A percentile compares a stretch with the other conserved stretches of the same genome.
Evolutionary conservation across 2,888 invertebrate genomes (phyloP).

Genomic region (Pristionchus fissidentatus): DNA sequence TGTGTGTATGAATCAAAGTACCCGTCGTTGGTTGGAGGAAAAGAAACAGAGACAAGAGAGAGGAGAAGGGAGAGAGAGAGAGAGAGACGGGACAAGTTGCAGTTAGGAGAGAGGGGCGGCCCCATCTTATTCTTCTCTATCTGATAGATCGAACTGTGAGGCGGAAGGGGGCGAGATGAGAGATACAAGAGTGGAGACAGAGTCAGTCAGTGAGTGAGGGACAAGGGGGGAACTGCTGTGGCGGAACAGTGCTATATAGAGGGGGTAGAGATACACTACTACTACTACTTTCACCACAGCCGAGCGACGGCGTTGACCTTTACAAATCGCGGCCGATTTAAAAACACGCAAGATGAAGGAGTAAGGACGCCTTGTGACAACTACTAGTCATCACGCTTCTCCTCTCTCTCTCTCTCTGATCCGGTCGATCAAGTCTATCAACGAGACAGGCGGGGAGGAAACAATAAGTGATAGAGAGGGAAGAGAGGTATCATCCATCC

Average conservation of each 20-base stretch:
- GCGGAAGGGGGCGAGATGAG: not conserved
- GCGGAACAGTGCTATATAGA: too few species aligned
- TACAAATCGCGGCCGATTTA: too few species aligned
- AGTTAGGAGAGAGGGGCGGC: not conserved
- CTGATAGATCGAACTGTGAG: not conserved
- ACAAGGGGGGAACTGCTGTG: too few species aligned
- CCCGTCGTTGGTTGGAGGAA: conserved; percentile 19
- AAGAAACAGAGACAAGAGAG: conserved; percentile 12
- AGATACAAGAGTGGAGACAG: not conserved
- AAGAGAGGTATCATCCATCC: conserved; percentile 18
- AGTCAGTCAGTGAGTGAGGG: conserved; percentile 12
- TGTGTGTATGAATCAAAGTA: not conserved
- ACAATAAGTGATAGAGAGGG: conserved; percentile 1
- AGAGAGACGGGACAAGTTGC: conserved; percentile 34
- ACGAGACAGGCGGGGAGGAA: not conserved
- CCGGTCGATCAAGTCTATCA: not conserved
- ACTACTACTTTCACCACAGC: too few species aligned
- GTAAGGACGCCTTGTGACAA: too few species aligned
- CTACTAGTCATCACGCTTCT: not conserved
- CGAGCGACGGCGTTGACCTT: too few species aligned
- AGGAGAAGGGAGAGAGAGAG: not conserved
- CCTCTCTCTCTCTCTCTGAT: not conserved
- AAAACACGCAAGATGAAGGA: too few species aligned
- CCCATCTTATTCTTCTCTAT: not conserved
- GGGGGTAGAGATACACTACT: too few species aligned